phyloP scores from a whole-genome alignment of 2,113 vertebrate species.

The Anoplopoma fimbria region DNA sequence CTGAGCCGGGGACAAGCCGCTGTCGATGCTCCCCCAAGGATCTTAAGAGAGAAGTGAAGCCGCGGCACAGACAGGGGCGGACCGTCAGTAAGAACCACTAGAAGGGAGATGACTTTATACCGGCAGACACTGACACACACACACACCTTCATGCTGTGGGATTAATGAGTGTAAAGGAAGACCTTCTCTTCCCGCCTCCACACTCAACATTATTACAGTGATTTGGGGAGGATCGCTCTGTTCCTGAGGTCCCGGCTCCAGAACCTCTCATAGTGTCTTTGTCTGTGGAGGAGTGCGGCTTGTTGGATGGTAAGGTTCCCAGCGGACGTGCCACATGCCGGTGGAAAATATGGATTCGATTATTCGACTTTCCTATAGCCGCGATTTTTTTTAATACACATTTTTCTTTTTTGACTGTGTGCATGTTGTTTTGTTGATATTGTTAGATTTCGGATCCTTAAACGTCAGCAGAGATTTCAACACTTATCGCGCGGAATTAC shows the following conservation, averaged over 20 bases:
- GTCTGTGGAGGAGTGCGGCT: constrained; percentile 44
- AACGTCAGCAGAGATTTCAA: constrained; percentile 48
- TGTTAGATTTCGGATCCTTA: constrained; percentile 17
- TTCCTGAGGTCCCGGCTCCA: constrained; percentile 8
- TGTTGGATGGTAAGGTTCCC: constrained; percentile 38
- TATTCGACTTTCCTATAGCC: constrained; percentile 68
- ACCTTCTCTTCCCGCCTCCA: background rate
- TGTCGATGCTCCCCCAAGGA: background rate
- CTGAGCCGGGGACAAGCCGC: constrained; percentile 21
- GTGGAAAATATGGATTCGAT: constrained; percentile 70
- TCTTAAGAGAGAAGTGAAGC: background rate
- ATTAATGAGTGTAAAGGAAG: constrained; percentile 3
- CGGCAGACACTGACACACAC: constrained; percentile 1
- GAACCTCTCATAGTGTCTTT: constrained; percentile 39
- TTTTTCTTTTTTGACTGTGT: constrained; percentile 10
- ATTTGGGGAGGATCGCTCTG: constrained; percentile 11
- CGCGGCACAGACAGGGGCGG: constrained; percentile 1
- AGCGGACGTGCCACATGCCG: constrained; percentile 56
- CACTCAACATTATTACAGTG: background rate
- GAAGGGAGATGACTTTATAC: constrained; percentile 33
- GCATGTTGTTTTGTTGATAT: background rate
- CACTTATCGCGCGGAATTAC: constrained; percentile 70
- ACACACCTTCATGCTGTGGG: background rate
- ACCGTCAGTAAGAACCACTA: constrained; percentile 2
- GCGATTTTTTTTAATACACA: constrained; percentile 21